phyloP scores from a whole-genome alignment of 2,113 vertebrate genomes.

The Gavia stellata region DNA sequence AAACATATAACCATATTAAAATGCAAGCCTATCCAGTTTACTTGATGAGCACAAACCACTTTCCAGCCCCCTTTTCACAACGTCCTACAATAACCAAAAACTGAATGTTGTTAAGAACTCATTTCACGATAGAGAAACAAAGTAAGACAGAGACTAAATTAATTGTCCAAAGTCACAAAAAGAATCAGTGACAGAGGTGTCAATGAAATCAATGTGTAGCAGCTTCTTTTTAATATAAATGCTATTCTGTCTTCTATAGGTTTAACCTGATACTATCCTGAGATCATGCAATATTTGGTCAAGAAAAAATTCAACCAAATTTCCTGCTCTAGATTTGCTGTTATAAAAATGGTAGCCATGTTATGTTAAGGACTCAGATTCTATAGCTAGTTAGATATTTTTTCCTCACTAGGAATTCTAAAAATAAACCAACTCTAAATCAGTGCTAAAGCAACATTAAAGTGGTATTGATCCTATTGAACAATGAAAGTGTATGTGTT shows the following conservation, averaged over 20 bases:
- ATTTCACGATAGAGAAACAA: not conserved
- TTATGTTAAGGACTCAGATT: not conserved
- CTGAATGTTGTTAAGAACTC: not conserved
- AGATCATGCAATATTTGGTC: not conserved
- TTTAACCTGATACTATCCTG: not conserved
- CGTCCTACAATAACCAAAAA: not conserved
- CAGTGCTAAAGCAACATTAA: not conserved
- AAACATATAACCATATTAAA: too few relatives aligned
- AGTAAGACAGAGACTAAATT: not conserved
- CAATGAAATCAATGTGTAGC: not conserved
- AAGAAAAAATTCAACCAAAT: not conserved
- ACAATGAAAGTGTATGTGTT: not conserved
- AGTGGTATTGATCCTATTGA: not conserved
- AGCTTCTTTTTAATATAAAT: not conserved
- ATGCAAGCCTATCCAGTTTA: not conserved
- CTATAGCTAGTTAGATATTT: not conserved
- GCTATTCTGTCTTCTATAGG: not conserved
- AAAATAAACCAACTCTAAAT: not conserved
- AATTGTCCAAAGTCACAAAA: not conserved
- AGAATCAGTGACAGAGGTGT: not conserved
- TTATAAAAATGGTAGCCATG: not conserved
- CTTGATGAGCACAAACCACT: not conserved
- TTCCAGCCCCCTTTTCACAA: not conserved
- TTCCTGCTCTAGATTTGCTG: not conserved
- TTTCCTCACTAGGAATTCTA: not conserved